phyloP scores from a whole-genome alignment of 2,113 vertebrate genomes.

The Leptobrachium leishanense region DNA sequence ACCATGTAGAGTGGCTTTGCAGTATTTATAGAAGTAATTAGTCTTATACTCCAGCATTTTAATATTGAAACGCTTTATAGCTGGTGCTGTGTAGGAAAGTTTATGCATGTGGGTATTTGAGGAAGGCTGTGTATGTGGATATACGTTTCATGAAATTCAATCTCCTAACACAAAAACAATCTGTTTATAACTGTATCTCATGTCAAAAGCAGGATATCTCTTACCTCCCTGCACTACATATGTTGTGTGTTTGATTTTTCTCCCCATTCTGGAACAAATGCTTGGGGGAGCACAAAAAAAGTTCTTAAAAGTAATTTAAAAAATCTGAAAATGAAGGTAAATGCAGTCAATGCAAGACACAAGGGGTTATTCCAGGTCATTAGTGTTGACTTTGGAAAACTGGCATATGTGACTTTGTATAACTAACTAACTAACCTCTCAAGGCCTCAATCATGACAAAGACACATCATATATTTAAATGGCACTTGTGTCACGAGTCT shows the following conservation, averaged over 20 bases:
- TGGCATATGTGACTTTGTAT: too few relatives aligned
- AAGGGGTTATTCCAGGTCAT: too few relatives aligned
- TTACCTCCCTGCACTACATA: constrained; percentile 25
- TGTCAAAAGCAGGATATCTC: constrained; percentile 28
- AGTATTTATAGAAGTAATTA: constrained; percentile 35
- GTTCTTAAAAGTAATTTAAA: not conserved
- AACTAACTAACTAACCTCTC: too few relatives aligned
- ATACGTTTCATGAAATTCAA: constrained; percentile 44
- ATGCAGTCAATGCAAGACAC: too few relatives aligned
- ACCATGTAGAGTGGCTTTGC: not conserved
- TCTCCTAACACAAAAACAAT: constrained; percentile 39
- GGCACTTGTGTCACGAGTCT: too few relatives aligned
- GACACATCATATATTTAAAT: too few relatives aligned
- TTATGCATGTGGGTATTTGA: constrained; percentile 27
- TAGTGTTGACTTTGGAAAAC: too few relatives aligned
- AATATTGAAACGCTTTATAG: constrained; percentile 17
- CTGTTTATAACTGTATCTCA: constrained; percentile 48
- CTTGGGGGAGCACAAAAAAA: not conserved
- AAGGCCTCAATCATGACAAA: too few relatives aligned
- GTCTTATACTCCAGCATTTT: constrained; percentile 23
- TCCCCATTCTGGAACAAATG: not conserved
- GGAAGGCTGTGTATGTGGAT: constrained; percentile 38
- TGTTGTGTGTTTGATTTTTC: constrained; percentile 23
- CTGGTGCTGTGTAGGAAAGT: constrained; percentile 25
- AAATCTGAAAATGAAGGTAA: too few relatives aligned